These are phyloP conservation scores for Caenorhabditis sp. DNA, from an alignment of 2,888 invertebrate genomes.

Conservation along the genomic window DNA sequence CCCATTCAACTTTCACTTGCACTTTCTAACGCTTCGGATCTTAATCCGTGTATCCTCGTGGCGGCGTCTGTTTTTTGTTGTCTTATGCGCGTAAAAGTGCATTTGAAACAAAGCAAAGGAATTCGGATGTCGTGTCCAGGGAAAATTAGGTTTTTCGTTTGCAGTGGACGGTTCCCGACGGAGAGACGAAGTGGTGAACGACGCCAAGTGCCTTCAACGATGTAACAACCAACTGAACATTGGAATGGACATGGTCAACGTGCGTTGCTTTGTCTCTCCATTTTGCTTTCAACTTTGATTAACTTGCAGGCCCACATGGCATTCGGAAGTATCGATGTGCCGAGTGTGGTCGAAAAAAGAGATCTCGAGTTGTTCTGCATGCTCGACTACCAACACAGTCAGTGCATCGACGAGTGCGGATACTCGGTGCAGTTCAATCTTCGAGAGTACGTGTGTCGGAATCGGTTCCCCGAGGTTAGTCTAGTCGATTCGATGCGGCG, in stretches of 20 bases:
- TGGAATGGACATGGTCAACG: constrained; percentile 83
- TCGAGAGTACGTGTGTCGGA: constrained; percentile 80
- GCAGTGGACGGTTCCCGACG: constrained; percentile 65
- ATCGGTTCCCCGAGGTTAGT: constrained; percentile 74
- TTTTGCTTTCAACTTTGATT: constrained; percentile 9
- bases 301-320: constrained; percentile 81
- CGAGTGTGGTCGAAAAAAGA: constrained; percentile 77
- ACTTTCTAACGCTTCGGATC: constrained; percentile 36
- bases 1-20: constrained; percentile 53
- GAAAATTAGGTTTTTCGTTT: constrained; percentile 28
- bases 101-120: constrained; percentile 28
- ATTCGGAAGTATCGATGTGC: constrained; percentile 82
- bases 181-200: constrained; percentile 75
- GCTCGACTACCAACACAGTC: constrained; percentile 79
- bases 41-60: constrained; percentile 8
- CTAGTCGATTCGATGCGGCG: too few relatives aligned
- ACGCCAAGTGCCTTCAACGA: constrained; percentile 78
- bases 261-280: constrained; percentile 38
- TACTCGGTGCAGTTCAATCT: constrained; percentile 83
- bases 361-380: constrained; percentile 81
- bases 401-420: constrained; percentile 79
- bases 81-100: constrained; percentile 26
- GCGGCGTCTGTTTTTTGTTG: constrained; percentile 50
- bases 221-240: constrained; percentile 80
- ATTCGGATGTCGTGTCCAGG: not conserved